Base-by-base conservation (phyloP, 1,140 invertebrate genomes). In the Drosophila setifemur region DNA sequence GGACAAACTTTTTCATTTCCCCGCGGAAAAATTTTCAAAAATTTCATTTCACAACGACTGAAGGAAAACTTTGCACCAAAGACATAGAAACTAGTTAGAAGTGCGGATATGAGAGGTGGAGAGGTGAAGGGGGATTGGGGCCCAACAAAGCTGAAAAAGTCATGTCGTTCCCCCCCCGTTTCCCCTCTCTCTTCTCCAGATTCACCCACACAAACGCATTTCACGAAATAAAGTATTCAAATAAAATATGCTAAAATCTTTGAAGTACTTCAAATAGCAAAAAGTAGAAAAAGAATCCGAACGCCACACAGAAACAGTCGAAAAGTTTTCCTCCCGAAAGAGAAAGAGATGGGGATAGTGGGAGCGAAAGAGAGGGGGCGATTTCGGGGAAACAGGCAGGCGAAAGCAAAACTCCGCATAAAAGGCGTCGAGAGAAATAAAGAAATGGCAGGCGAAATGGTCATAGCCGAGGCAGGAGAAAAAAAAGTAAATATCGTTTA, bases 161-260 rank as follows among this genome's bases (percentile, higher is more conserved):
- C 75, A 70, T 76, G 81, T 85, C 81, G 71, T 86, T 67, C 37
- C 25, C 21, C 26, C 23, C 43, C 31, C 29, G 21, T 40, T 19
- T 11, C 7, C 23, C 2, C 37, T 11, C 19, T 26, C 23, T 14
- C 33, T 6, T 35, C 9, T 26, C 8, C 54, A 11, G 28, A 47
- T 42, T 28, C 50, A 23, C 31, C 29, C 35, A 50, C 35, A 61
- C 21, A 55, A 64, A 77, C 63, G 61, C 73, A 86, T 81, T 86
- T 68, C 63, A 86, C 71, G 75, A 86, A 86, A 86, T 86, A 86
- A 86, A 86, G 81, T 86, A 86, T 86, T 86, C 81, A 86, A 87
- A 86, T 86, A 86, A 86, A 86, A 86, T 86, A 86, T 86, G 81
- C 81, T 86, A 86, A 86, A 86, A 86, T 86, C 81, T 83, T 83